Evolutionary conservation across 2,113 vertebrate species (phyloP).

Genomic region (Boulengeromyrus knoepffleri): DNA sequence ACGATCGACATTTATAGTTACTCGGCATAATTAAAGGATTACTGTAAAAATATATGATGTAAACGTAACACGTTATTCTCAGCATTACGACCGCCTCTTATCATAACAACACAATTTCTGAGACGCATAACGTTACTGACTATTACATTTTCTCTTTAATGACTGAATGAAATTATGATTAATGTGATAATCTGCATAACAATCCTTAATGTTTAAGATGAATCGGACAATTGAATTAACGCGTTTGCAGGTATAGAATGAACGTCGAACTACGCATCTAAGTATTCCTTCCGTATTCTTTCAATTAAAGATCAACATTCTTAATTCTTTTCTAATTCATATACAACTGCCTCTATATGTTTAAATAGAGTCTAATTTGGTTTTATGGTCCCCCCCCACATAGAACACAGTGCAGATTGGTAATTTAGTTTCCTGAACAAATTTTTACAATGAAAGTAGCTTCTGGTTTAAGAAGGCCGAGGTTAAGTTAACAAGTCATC

Average conservation of each 20-base stretch:
- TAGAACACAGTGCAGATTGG: background rate
- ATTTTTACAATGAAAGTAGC: background rate
- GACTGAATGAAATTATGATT: conserved; percentile 29
- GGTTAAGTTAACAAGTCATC: conserved; percentile 24
- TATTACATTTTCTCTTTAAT: conserved; percentile 33
- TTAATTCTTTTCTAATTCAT: background rate
- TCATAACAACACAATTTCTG: conserved; percentile 42
- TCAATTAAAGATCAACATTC: background rate
- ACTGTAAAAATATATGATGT: conserved; percentile 24
- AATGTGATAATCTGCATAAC: conserved; percentile 33
- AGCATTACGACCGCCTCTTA: conserved; percentile 23
- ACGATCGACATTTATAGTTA: background rate
- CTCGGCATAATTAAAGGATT: conserved; percentile 2
- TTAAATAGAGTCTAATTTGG: background rate
- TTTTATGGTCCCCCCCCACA: background rate
- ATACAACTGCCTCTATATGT: background rate
- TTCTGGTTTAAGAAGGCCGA: conserved; percentile 5
- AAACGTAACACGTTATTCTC: conserved; percentile 26
- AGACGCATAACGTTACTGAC: conserved; percentile 40
- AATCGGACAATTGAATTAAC: conserved; percentile 32
- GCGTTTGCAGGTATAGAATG: conserved; percentile 23
- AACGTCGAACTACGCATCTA: background rate
- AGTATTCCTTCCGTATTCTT: background rate
- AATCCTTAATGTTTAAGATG: conserved; percentile 24
- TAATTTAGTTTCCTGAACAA: background rate